phyloP scores from a whole-genome alignment of 2,797 vertebrate species.

The Myripristis murdjan region DNA sequence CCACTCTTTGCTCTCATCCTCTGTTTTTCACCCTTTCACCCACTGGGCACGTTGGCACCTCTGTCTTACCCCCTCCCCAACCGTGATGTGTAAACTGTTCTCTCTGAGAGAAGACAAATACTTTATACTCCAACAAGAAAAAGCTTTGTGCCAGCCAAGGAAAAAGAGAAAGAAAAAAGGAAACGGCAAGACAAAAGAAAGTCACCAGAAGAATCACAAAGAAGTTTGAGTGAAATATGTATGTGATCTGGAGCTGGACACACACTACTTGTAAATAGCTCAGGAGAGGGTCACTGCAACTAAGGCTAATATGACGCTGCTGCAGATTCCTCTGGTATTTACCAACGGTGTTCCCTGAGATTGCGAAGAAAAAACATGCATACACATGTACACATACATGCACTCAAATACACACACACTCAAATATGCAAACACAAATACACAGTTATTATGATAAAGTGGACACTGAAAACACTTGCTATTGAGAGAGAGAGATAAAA shows the following conservation, averaged over 20 bases:
- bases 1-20: conserved; percentile 37
- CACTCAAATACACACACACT: conserved; percentile 43
- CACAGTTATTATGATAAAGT: conserved; percentile 53
- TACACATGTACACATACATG: conserved; percentile 4
- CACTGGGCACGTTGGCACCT: conserved; percentile 83
- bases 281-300: conserved; percentile 75
- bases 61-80: conserved; percentile 83
- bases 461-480: conserved; percentile 69
- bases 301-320: conserved; percentile 79
- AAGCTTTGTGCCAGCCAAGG: conserved; percentile 79
- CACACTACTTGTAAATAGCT: conserved; percentile 84
- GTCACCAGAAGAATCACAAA: conserved; percentile 48
- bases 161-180: conserved; percentile 48
- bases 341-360: conserved; percentile 78
- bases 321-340: conserved; percentile 77
- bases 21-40: conserved; percentile 56
- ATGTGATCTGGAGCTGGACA: conserved; percentile 75
- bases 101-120: conserved; percentile 77
- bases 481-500: conserved; percentile 48
- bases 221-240: conserved; percentile 62
- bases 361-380: conserved; percentile 73
- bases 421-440: conserved; percentile 69
- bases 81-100: conserved; percentile 74
- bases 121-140: conserved; percentile 74
- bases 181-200: conserved; percentile 6